phyloP scores from a whole-genome alignment of 1,140 invertebrate species.

The Dinothrombium tinctorium region DNA sequence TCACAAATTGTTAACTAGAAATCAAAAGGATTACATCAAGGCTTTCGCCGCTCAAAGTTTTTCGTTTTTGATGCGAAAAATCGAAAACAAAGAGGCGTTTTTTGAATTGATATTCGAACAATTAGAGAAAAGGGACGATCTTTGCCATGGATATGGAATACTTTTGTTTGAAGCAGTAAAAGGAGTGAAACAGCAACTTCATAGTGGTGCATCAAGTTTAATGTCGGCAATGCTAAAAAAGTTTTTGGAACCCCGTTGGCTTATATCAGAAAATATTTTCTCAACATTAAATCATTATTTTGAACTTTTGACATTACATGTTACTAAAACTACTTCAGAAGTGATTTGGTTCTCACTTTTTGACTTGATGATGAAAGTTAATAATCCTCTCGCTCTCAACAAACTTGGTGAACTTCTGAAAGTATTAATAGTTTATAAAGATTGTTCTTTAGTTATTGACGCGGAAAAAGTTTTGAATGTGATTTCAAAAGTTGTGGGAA shows the following conservation, averaged over 20 bases:
- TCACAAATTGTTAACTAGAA: conserved; percentile 19
- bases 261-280: conserved; percentile 4
- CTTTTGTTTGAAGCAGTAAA: conserved; percentile 61
- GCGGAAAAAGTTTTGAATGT: too few relatives aligned
- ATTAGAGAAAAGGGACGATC: conserved; percentile 36
- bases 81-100: conserved; percentile 40
- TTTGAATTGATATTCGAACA: conserved; percentile 39
- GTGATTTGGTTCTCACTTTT: conserved; percentile 13
- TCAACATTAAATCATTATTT: conserved; percentile 6
- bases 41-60: conserved; percentile 85
- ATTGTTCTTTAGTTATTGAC: too few relatives aligned
- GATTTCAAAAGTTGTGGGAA: too few relatives aligned
- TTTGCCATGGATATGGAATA: conserved; percentile 42
- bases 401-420: too few relatives aligned
- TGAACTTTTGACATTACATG: conserved; percentile 11
- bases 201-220: conserved; percentile 27
- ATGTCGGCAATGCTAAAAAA: conserved; percentile 8
- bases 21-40: conserved; percentile 49
- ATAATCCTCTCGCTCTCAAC: background rate
- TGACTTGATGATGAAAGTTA: background rate
- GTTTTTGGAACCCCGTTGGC: background rate
- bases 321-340: conserved; percentile 7
- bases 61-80: conserved; percentile 67
- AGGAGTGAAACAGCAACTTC: conserved; percentile 51
- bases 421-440: too few relatives aligned